Conservation (phyloP, 1,140 invertebrate genomes). For the Aphelinus certus region DNA sequence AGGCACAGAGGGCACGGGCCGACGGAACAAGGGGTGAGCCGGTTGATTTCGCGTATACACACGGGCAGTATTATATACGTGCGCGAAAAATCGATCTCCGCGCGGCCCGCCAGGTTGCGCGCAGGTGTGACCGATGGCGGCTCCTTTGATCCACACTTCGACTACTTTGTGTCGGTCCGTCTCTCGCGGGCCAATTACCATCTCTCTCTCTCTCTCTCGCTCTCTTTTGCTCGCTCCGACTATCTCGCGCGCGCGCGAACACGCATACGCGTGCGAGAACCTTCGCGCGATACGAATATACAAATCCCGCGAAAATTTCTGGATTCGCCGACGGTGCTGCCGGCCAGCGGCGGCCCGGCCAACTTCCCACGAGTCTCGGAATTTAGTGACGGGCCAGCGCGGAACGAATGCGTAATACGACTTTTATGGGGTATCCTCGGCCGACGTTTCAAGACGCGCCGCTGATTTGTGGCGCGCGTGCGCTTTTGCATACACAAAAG, state of each 20-base stretch:
- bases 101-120: conserved; percentile 50
- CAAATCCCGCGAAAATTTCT: too few species aligned
- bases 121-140: conserved; percentile 64
- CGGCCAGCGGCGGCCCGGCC: conserved; percentile 30
- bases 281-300: too few species aligned
- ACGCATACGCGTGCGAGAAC: background rate
- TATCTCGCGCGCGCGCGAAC: conserved; percentile 1
- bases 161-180: conserved; percentile 21
- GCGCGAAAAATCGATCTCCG: conserved; percentile 14
- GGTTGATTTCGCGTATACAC: too few species aligned
- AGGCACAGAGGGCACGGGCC: too few species aligned
- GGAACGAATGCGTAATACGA: conserved; percentile 65
- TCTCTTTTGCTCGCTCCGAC: too few species aligned
- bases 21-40: too few species aligned
- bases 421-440: conserved; percentile 60
- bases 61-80: too few species aligned
- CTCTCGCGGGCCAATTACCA: conserved; percentile 48
- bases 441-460: conserved; percentile 54
- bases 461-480: conserved; percentile 58
- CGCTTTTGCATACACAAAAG: conserved; percentile 49
- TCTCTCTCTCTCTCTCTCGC: background rate
- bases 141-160: conserved; percentile 56
- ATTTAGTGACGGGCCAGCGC: conserved; percentile 59
- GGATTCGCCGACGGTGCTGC: background rate
- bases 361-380: conserved; percentile 38